Conservation (phyloP, 2,113 vertebrate species). For the Deroptyus accipitrinus region DNA sequence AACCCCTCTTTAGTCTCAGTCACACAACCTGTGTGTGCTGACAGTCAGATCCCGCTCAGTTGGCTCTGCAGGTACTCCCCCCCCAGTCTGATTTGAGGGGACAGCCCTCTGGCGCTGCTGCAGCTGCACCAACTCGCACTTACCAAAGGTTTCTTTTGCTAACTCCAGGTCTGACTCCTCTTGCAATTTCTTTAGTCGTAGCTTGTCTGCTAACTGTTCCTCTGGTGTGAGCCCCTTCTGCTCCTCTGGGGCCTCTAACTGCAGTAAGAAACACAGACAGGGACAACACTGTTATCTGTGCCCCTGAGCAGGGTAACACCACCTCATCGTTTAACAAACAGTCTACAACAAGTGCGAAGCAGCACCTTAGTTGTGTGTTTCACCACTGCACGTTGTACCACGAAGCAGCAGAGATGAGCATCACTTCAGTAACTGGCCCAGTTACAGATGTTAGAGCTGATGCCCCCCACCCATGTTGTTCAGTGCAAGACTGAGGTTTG, state of each 20-base stretch:
- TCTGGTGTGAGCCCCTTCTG: constrained; percentile 80
- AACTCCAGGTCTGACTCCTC: constrained; percentile 93
- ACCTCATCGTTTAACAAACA: accelerated
- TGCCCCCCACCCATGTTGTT: background rate
- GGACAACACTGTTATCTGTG: background rate
- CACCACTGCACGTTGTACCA: background rate
- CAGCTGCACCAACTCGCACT: background rate
- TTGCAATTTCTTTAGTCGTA: constrained; percentile 90
- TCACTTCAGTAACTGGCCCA: background rate
- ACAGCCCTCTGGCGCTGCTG: background rate
- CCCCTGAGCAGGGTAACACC: background rate
- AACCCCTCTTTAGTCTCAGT: background rate
- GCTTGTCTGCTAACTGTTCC: constrained; percentile 88
- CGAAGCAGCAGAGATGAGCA: background rate
- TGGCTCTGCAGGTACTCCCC: accelerated
- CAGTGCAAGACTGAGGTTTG: background rate
- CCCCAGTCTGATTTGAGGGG: background rate
- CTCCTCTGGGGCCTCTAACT: constrained; percentile 80
- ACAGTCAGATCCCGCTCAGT: accelerated
- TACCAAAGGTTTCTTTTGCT: constrained; percentile 96
- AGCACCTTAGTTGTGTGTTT: background rate
- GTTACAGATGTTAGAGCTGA: background rate
- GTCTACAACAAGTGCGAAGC: background rate
- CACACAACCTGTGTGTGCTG: accelerated
- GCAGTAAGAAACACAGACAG: background rate